Conservation (phyloP, 2,888 invertebrate genomes). For the Pachliopta kotzebuea region DNA sequence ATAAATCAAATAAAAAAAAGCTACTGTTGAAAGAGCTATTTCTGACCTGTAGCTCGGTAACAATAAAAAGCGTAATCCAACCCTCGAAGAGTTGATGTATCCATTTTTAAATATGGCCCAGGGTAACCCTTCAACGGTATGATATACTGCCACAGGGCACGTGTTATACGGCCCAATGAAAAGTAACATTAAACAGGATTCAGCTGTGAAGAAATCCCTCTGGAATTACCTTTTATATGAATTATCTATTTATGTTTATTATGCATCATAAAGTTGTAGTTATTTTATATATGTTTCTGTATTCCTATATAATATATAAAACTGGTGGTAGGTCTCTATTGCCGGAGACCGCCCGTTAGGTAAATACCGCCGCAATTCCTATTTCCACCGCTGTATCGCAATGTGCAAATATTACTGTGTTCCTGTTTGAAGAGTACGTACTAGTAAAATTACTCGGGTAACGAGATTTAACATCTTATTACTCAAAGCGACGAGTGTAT, state of each 20-base stretch:
- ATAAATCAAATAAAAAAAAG: constrained; percentile 51
- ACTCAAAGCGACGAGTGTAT: no score
- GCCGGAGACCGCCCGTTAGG: no score
- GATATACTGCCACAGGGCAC: constrained; percentile 59
- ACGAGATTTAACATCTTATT: no score
- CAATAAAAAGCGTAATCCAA: constrained; percentile 62
- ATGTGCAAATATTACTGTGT: no score
- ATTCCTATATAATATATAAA: not conserved
- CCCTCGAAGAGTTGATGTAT: constrained; percentile 54
- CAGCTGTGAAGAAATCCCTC: constrained; percentile 38
- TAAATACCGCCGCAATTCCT: no score
- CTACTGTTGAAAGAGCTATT: constrained; percentile 66
- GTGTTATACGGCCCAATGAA: constrained; percentile 59
- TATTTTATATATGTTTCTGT: constrained; percentile 28
- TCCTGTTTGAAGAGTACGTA: no score
- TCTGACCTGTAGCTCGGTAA: constrained; percentile 49
- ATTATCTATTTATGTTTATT: constrained; percentile 48
- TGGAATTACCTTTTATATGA: constrained; percentile 37
- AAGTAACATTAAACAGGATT: constrained; percentile 57
- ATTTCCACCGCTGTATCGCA: no score
- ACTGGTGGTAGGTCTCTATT: no score
- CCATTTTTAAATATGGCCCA: constrained; percentile 64
- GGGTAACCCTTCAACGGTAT: constrained; percentile 58
- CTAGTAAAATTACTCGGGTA: no score
- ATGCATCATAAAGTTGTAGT: constrained; percentile 39